Evolutionary conservation across 2,888 invertebrate genomes (phyloP).

Genomic region (Apantesis nais): DNA sequence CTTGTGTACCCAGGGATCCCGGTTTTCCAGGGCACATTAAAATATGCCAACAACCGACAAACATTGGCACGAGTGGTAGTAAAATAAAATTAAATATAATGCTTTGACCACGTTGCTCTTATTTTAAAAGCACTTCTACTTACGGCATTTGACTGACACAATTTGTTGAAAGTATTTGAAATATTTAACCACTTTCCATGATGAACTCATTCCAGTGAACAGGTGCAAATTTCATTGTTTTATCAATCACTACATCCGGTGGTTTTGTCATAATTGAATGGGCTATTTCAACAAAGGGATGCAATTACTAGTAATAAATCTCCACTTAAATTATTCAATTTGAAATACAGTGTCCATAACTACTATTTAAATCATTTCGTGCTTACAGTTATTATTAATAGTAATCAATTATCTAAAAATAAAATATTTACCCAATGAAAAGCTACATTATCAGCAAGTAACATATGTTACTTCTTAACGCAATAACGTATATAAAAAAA

Average conservation of each 20-base stretch:
- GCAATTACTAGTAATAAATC: constrained; percentile 46
- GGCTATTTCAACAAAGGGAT: constrained; percentile 59
- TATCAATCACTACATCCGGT: constrained; percentile 60
- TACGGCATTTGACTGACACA: constrained; percentile 31
- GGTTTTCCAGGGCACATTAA: no score
- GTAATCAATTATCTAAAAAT: constrained; percentile 39
- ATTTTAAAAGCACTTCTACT: constrained; percentile 14
- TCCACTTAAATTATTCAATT: constrained; percentile 41
- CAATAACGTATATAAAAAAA: constrained; percentile 52
- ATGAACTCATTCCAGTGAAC: constrained; percentile 66
- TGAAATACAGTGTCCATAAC: constrained; percentile 20
- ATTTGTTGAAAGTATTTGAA: constrained; percentile 59
- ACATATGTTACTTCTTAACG: no score
- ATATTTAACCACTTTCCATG: constrained; percentile 75
- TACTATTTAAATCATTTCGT: constrained; percentile 34
- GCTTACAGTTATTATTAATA: constrained; percentile 39
- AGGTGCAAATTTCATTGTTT: constrained; percentile 70
- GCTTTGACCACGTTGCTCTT: constrained; percentile 4
- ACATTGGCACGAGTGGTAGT: no score
- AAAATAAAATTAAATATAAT: background rate
- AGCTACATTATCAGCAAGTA: no score
- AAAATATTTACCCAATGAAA: no score
- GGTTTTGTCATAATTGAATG: constrained; percentile 54
- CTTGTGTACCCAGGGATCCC: no score
- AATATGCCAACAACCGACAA: no score